Evolutionary conservation across 2,797 vertebrate genomes (phyloP).

Genomic region (Ceryle rudis): DNA sequence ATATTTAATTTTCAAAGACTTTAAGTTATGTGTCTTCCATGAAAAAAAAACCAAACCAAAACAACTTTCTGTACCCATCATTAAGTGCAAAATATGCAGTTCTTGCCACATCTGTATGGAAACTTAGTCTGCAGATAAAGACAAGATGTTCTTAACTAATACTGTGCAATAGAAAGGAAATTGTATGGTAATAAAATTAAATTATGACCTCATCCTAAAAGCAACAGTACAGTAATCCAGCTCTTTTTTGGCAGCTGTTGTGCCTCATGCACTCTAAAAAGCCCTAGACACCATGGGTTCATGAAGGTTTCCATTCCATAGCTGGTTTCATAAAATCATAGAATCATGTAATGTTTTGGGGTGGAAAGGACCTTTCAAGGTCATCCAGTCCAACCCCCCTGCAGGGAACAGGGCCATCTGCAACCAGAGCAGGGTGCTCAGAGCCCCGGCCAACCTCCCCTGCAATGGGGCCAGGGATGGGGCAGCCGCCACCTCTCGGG

Average conservation of each 20-base stretch:
- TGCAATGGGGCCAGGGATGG: not conserved
- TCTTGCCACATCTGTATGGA: not conserved
- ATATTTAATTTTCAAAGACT: not conserved
- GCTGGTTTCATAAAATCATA: not conserved
- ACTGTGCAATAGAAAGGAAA: not conserved
- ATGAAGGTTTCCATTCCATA: not conserved
- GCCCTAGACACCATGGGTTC: not conserved
- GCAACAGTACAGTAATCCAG: not conserved
- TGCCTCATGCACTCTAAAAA: not conserved
- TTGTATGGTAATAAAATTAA: not conserved
- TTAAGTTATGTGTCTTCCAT: not conserved
- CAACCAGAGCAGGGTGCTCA: not conserved
- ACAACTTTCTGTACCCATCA: not conserved
- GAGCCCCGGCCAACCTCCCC: not conserved
- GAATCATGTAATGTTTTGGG: not conserved
- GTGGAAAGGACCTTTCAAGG: not conserved
- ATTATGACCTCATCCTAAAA: not conserved
- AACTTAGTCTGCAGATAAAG: not conserved
- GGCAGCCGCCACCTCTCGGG: not conserved
- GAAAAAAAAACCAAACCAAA: not conserved
- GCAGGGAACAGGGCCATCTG: not conserved
- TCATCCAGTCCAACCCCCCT: not conserved
- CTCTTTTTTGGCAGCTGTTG: not conserved
- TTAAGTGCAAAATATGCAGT: not conserved
- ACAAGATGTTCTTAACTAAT: not conserved